These are phyloP conservation scores for Melieria crassipennis DNA, from an alignment of 2,888 invertebrate species.

Conservation along the genomic window DNA sequence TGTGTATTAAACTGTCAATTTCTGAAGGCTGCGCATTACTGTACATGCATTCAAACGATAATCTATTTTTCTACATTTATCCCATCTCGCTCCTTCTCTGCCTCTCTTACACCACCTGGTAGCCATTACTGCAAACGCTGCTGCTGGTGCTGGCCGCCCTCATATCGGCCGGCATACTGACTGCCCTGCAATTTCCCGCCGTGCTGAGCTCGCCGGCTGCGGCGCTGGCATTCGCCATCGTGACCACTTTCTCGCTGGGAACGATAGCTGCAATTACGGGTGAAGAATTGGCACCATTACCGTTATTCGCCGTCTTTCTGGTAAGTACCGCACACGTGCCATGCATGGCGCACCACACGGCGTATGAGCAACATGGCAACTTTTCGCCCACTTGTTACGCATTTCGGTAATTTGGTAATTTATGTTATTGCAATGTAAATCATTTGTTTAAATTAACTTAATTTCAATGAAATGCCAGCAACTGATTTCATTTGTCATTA, in stretches of 20 bases:
- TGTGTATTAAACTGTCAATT: no score
- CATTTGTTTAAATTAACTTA: not conserved
- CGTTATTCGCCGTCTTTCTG: slow-evolving; percentile 81
- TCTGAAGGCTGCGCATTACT: no score
- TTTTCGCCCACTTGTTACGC: not conserved
- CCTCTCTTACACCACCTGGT: slow-evolving; percentile 27
- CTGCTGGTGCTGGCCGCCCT: slow-evolving; percentile 57
- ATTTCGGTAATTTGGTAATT: not conserved
- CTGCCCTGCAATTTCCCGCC: slow-evolving; percentile 64
- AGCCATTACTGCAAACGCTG: slow-evolving; percentile 57
- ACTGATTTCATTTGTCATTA: not conserved
- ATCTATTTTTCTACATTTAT: not conserved
- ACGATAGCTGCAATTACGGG: slow-evolving; percentile 64
- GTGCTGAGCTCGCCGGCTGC: slow-evolving; percentile 65
- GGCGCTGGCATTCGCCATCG: slow-evolving; percentile 63
- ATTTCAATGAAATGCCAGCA: not conserved
- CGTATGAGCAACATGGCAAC: no score
- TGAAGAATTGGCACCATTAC: slow-evolving; percentile 65
- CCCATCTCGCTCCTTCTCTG: not conserved
- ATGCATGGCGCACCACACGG: no score
- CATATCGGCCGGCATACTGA: slow-evolving; percentile 62
- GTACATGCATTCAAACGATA: no score
- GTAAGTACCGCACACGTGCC: slow-evolving; percentile 61
- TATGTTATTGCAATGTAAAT: not conserved
- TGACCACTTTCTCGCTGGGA: slow-evolving; percentile 64